A percentile compares a stretch with the other conserved stretches of the same genome.
Conservation (phyloP, 2,888 invertebrate genomes). For the Rhagophthalmus giganteus region DNA sequence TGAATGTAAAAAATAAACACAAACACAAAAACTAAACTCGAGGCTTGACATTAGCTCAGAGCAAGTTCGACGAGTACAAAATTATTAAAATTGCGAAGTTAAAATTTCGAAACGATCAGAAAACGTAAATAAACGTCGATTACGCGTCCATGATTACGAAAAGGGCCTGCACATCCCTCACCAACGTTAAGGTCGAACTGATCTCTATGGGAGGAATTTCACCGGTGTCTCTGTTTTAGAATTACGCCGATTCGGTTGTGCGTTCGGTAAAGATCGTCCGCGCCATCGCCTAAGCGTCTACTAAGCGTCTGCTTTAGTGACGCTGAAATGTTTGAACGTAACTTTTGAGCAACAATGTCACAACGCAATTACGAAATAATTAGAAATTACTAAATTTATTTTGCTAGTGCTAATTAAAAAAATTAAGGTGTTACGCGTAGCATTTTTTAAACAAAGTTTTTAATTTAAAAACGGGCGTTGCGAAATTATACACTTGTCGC, state of each 20-base stretch:
- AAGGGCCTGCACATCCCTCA: neutral
- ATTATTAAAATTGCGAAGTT: neutral
- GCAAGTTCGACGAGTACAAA: neutral
- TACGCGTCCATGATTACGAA: neutral
- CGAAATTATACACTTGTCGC: no score
- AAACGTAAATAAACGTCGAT: neutral
- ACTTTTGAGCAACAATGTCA: no score
- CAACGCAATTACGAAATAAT: no score
- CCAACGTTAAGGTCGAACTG: neutral
- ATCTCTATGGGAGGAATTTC: neutral
- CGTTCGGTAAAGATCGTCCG: constrained; percentile 19
- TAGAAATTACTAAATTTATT: no score
- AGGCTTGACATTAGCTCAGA: neutral
- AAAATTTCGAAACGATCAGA: neutral
- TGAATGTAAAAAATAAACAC: neutral
- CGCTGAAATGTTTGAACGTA: no score
- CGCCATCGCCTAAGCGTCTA: constrained; percentile 27
- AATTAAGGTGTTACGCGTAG: no score
- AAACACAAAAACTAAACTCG: neutral
- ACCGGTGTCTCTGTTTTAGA: neutral
- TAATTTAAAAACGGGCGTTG: no score
- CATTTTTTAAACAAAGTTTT: no score
- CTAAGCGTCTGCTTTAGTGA: constrained; percentile 25
- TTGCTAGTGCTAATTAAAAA: no score
- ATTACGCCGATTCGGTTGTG: constrained; percentile 5